Evolutionary conservation across 2,113 vertebrate species (phyloP), one percentile per base, ranked within the genome.

Genomic region (Rostratula benghalensis): DNA sequence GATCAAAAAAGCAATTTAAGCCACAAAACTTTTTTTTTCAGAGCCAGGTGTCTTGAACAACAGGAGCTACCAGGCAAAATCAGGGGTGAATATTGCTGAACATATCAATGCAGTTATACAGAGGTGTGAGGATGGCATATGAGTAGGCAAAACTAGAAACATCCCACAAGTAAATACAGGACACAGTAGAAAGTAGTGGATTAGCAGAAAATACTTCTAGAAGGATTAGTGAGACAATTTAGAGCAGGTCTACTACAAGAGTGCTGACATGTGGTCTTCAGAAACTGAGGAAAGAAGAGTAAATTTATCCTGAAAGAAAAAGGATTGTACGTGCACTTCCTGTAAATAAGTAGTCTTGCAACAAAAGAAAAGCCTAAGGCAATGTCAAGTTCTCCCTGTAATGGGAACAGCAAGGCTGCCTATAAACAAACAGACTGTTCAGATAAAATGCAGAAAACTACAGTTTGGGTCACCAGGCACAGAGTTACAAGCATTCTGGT

Each of bases 271-370:
- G 4, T 23, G 11, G 7, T n/a, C 22, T n/a, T 60, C 51, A 50
- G 48, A 24, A 70, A 13, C 2, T 0, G 1, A 25, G 28, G 37
- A 60, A 56, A 90, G 48, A 19, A 73, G 21, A 25, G 9, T 27
- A 48, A 67, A 46, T 59, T 24, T 59, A 43, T 71, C 28, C 31
- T 21, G 48, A 59, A 9, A 37, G 33, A 54, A 79, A 33, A 15
- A 37, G 53, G 13, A 13, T 8, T 3, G 11, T 15, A 28, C 1
- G 3, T 13, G 28, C 0, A 1, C 48, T 16, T 46, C 37, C 70
- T 28, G 39, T 63, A 35, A 65, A 65, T 21, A 65, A 64, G 11
- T 30, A 77, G 13, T 21, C 23, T 37, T 31, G 37, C 4, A 41
- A 46, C 9, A 33, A 48, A 46, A 39, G 25, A 64, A 83, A 76